Conservation (phyloP, 1,140 invertebrate genomes). For the Leptopilina boulardi region DNA sequence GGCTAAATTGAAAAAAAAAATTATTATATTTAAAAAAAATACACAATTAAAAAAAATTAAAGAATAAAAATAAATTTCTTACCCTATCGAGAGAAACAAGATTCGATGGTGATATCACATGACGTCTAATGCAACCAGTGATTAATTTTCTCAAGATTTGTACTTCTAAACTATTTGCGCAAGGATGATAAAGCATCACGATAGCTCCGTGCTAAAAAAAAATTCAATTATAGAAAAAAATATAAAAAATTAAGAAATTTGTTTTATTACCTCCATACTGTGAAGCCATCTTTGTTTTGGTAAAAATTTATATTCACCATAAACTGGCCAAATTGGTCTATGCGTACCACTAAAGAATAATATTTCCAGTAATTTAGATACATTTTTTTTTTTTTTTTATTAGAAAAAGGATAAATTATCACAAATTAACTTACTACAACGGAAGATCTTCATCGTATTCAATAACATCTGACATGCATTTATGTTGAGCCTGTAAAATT, state of each 20-base stretch:
- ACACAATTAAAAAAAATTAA: constrained; percentile 13
- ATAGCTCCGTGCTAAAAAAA: constrained; percentile 85
- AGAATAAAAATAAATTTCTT: constrained; percentile 60
- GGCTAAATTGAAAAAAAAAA: constrained; percentile 77
- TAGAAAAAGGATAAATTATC: constrained; percentile 34
- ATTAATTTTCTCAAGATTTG: constrained; percentile 81
- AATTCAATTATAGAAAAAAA: background rate
- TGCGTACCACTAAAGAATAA: constrained; percentile 83
- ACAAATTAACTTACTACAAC: constrained; percentile 65
- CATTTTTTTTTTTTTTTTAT: background rate
- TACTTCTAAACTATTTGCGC: constrained; percentile 83
- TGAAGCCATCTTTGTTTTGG: constrained; percentile 91
- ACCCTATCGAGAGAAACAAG: constrained; percentile 80
- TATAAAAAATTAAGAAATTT: constrained; percentile 34
- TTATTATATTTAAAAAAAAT: constrained; percentile 21
- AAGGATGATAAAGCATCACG: constrained; percentile 93
- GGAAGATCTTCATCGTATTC: constrained; percentile 81
- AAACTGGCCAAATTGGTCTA: constrained; percentile 87
- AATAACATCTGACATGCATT: constrained; percentile 84
- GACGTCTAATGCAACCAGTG: constrained; percentile 83
- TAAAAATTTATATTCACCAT: constrained; percentile 89
- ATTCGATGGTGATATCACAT: constrained; percentile 88
- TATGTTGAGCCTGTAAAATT: constrained; percentile 79
- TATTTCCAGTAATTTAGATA: constrained; percentile 27
- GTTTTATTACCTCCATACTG: constrained; percentile 82